phyloP scores from a whole-genome alignment of 2,113 vertebrate genomes.

The Amphiprion percula region DNA sequence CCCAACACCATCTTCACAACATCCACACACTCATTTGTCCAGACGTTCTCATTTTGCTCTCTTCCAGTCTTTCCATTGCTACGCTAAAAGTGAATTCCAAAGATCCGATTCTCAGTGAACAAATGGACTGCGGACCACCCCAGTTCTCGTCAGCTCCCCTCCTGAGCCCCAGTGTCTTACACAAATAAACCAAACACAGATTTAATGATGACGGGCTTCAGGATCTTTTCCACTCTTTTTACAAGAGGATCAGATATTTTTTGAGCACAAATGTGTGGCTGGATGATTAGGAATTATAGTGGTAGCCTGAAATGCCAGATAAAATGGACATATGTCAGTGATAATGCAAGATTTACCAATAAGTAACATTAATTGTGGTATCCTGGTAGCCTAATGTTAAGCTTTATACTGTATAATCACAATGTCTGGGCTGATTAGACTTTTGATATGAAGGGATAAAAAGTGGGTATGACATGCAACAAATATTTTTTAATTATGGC shows the following conservation, averaged over 20 bases:
- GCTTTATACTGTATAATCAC: no score
- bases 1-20: constrained; percentile 21
- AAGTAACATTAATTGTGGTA: not conserved
- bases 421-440: no score
- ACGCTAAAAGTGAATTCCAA: constrained; percentile 65
- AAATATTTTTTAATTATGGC: not conserved
- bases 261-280: constrained; percentile 17
- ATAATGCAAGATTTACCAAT: not conserved
- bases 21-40: constrained; percentile 11
- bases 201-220: constrained; percentile 76
- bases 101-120: constrained; percentile 54
- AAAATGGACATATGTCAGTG: not conserved
- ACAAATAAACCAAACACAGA: constrained; percentile 80
- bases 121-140: constrained; percentile 78
- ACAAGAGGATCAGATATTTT: constrained; percentile 64
- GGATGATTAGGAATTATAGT: not conserved
- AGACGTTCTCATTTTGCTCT: constrained; percentile 15
- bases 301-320: not conserved
- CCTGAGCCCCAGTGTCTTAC: constrained; percentile 67
- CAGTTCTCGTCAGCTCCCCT: constrained; percentile 44
- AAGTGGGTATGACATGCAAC: no score
- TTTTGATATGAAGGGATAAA: no score
- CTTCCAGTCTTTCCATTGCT: constrained; percentile 22
- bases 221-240: constrained; percentile 68
- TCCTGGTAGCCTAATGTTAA: not conserved